A percentile compares a stretch with the other conserved stretches of the same genome.
These are phyloP conservation scores for Margaritifera margaritifera DNA, from an alignment of 2,888 invertebrate species.

Conservation along the genomic window DNA sequence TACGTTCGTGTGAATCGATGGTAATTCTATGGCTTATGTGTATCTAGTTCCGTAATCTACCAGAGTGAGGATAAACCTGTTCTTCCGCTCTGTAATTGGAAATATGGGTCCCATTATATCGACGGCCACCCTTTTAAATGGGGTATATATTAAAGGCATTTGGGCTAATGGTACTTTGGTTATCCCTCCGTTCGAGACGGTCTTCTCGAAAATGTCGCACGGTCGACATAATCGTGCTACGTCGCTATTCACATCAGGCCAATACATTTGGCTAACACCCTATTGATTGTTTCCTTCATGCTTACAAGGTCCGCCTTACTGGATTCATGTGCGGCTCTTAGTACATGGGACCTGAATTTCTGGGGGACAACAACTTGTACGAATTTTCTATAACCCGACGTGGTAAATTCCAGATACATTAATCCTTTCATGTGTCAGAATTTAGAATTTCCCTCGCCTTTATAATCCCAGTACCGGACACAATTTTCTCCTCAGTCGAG, in stretches of 20 bases:
- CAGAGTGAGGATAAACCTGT: constrained; percentile 1
- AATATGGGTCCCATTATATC: background rate
- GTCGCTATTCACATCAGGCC: too few species aligned
- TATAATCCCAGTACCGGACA: too few species aligned
- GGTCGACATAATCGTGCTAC: too few species aligned
- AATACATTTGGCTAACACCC: too few species aligned
- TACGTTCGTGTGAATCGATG: constrained; percentile 2
- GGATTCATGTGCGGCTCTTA: background rate
- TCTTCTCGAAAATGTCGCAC: too few species aligned
- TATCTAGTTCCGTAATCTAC: constrained; percentile 2
- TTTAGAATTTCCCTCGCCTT: too few species aligned
- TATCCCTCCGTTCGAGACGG: background rate
- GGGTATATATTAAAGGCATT: background rate
- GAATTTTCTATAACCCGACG: too few species aligned
- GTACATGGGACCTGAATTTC: background rate
- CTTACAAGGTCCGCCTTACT: background rate
- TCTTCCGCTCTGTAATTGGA: background rate
- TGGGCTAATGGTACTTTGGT: background rate
- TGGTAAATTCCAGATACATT: too few species aligned
- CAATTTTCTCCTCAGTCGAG: too few species aligned
- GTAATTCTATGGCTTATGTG: background rate
- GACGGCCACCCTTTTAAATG: background rate
- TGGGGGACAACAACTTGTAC: too few species aligned
- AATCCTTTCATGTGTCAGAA: too few species aligned
- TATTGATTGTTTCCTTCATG: background rate